phyloP scores from a whole-genome alignment of 2,888 invertebrate genomes.

The Nomada goodeniana region DNA sequence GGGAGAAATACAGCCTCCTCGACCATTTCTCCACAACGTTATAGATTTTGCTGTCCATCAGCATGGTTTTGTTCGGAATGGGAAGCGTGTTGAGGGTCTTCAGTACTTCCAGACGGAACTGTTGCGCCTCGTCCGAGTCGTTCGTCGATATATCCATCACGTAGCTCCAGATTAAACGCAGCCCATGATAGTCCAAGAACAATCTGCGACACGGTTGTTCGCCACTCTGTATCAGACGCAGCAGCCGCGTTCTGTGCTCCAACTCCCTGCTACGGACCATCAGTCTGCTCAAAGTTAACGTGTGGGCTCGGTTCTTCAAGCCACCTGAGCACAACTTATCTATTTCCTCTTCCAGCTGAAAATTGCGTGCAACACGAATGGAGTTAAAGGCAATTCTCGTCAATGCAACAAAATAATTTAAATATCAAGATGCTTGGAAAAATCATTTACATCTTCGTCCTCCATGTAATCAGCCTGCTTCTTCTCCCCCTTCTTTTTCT shows the following conservation, averaged over 20 bases:
- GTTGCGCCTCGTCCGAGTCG: slow-evolving; percentile 84
- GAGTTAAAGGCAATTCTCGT: too few relatives aligned
- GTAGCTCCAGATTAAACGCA: slow-evolving; percentile 96
- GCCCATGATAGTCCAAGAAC: slow-evolving; percentile 97
- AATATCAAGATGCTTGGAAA: not conserved
- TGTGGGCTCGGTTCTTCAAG: slow-evolving; percentile 95
- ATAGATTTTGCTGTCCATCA: slow-evolving; percentile 96
- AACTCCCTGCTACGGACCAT: slow-evolving; percentile 96
- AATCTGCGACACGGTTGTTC: slow-evolving; percentile 93
- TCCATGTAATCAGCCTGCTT: slow-evolving; percentile 78
- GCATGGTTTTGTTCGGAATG: slow-evolving; percentile 96
- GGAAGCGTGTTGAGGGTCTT: slow-evolving; percentile 94
- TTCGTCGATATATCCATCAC: slow-evolving; percentile 90
- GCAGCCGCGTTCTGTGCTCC: slow-evolving; percentile 90
- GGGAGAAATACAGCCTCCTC: slow-evolving; percentile 79
- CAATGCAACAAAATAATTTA: slow-evolving; percentile 1
- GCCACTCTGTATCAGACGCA: slow-evolving; percentile 91
- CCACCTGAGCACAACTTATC: slow-evolving; percentile 91
- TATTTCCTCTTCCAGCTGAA: slow-evolving; percentile 95
- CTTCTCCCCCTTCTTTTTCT: slow-evolving; percentile 71
- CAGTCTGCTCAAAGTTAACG: slow-evolving; percentile 94
- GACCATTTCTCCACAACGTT: slow-evolving; percentile 94
- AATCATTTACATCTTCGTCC: slow-evolving; percentile 84
- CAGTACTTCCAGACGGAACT: slow-evolving; percentile 87
- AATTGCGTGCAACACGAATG: slow-evolving; percentile 36